These are phyloP conservation scores for Stomorhina lunata DNA, from an alignment of 2,888 invertebrate species.

Conservation along the genomic window DNA sequence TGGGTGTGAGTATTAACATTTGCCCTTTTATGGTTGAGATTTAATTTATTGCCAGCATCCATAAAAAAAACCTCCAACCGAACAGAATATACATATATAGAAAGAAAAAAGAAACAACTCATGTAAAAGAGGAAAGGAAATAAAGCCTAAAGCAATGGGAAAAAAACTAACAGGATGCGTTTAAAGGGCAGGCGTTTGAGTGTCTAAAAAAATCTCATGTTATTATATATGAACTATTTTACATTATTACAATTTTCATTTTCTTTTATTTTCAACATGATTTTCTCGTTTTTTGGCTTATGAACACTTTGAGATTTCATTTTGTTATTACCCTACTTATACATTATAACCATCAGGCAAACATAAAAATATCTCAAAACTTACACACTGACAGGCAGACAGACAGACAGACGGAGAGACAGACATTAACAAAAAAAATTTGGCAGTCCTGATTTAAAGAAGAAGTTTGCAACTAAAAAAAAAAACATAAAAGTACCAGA, in stretches of 20 bases:
- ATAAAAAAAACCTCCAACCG: slow-evolving; percentile 26
- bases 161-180: slow-evolving; percentile 55
- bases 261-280: background rate
- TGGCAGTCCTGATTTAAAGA: background rate
- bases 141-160: slow-evolving; percentile 48
- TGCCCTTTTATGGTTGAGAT: slow-evolving; percentile 66
- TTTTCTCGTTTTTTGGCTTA: slow-evolving; percentile 27
- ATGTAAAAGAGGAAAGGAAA: slow-evolving; percentile 45
- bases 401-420: background rate
- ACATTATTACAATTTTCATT: slow-evolving; percentile 48
- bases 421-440: background rate
- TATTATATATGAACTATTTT: slow-evolving; percentile 57
- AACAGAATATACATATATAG: slow-evolving; percentile 7
- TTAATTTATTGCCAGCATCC: slow-evolving; percentile 64
- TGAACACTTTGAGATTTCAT: slow-evolving; percentile 47
- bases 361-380: background rate
- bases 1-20: slow-evolving; percentile 62
- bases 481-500: no score
- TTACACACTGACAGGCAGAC: background rate
- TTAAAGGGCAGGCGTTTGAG: slow-evolving; percentile 57
- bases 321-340: slow-evolving; percentile 57
- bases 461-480: slow-evolving; percentile 41
- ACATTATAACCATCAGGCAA: background rate
- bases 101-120: background rate
- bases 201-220: slow-evolving; percentile 40